Evolutionary conservation across 2,888 invertebrate genomes (phyloP).

Genomic region (Pteria penguin): DNA sequence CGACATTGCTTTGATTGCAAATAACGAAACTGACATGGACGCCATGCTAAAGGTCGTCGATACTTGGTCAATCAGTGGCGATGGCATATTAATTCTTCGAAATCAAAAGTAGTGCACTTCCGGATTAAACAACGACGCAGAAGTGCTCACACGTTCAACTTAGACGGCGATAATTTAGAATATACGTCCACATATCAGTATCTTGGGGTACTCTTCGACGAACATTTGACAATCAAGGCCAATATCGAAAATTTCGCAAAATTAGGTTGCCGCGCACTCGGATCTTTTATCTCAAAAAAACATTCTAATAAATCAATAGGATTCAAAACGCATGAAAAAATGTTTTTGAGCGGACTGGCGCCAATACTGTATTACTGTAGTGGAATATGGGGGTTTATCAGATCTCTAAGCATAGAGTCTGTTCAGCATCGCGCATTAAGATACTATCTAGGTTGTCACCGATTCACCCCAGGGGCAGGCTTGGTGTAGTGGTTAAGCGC

Average conservation of each 20-base stretch:
- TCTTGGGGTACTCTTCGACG: not conserved
- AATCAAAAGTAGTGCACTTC: not conserved
- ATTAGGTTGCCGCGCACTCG: not conserved
- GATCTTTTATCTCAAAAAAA: not conserved
- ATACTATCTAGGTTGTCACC: conserved; percentile 9
- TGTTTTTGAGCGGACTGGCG: not conserved
- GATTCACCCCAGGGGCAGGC: conserved; percentile 15
- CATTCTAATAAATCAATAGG: not conserved
- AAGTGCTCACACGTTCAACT: not conserved
- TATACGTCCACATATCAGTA: not conserved
- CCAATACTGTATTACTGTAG: conserved; percentile 8
- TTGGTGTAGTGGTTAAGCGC: too few species aligned
- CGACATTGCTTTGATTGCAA: not conserved
- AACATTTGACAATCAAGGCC: not conserved
- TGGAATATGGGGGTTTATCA: conserved; percentile 15
- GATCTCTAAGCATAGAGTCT: not conserved
- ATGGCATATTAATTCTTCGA: not conserved
- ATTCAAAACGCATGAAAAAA: not conserved
- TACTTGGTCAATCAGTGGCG: not conserved
- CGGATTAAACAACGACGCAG: not conserved
- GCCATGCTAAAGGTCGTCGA: not conserved
- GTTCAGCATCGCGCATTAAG: conserved; percentile 7
- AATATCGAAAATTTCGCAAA: conserved; percentile 9
- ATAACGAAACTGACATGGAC: conserved; percentile 23
- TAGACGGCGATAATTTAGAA: conserved; percentile 16